These are phyloP conservation scores for Drosophila azteca DNA, from an alignment of 1,140 invertebrate genomes.

Conservation along the genomic window DNA sequence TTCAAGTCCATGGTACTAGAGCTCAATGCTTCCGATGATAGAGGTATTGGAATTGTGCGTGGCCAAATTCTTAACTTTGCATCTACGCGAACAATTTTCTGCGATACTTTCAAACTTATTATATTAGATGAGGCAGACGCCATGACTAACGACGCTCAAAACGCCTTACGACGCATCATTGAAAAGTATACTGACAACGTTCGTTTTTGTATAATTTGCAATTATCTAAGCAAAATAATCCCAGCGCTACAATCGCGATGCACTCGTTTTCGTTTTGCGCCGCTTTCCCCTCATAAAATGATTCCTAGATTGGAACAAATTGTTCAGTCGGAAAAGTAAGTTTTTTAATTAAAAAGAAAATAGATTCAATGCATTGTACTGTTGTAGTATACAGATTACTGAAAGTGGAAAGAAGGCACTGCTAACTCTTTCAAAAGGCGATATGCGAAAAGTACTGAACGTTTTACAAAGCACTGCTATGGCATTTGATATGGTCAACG, in stretches of 20 bases:
- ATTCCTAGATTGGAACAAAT: slow-evolving; percentile 94
- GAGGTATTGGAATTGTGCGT: slow-evolving; percentile 98
- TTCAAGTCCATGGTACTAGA: slow-evolving; percentile 89
- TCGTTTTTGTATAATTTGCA: slow-evolving; percentile 99
- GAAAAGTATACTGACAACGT: slow-evolving; percentile 99
- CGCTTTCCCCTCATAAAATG: slow-evolving; percentile 93
- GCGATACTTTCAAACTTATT: slow-evolving; percentile 96
- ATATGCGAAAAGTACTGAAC: slow-evolving; percentile 99
- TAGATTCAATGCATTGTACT: slow-evolving; percentile 32
- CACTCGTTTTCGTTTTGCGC: slow-evolving; percentile 98
- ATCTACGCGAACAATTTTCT: slow-evolving; percentile 98
- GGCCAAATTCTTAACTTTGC: slow-evolving; percentile 99
- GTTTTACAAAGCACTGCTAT: slow-evolving; percentile 96
- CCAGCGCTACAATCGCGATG: slow-evolving; percentile 99
- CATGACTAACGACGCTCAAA: slow-evolving; percentile 99
- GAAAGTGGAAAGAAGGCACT: slow-evolving; percentile 96
- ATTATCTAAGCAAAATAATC: slow-evolving; percentile 99
- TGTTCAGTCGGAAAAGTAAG: slow-evolving; percentile 92
- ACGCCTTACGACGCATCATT: slow-evolving; percentile 98
- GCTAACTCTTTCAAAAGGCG: slow-evolving; percentile 95
- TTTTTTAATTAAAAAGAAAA: neutral
- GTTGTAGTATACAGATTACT: slow-evolving; percentile 90
- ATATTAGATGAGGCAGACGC: slow-evolving; percentile 99
- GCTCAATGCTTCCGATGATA: slow-evolving; percentile 99
- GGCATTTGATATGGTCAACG: slow-evolving; percentile 94